Evolutionary conservation across 2,113 vertebrate species (phyloP).

Genomic region (Seriola quinqueradiata): DNA sequence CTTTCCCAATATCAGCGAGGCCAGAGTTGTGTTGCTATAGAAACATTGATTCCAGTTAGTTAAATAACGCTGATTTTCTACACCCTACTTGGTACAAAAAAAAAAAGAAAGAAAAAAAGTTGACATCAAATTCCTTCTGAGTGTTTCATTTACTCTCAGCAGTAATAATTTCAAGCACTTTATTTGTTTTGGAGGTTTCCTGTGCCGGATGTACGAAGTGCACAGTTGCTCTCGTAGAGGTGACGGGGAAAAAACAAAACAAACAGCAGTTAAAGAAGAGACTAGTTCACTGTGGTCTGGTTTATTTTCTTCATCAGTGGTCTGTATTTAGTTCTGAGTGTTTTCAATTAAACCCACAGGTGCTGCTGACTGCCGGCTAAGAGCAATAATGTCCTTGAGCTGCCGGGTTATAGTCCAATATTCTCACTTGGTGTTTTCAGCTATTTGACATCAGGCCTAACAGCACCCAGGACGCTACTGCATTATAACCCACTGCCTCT

Average conservation of each 20-base stretch:
- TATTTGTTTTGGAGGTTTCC: constrained; percentile 19
- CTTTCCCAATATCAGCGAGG: constrained; percentile 62
- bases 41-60: constrained; percentile 64
- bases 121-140: constrained; percentile 37
- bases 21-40: constrained; percentile 69
- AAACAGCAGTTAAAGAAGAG: background rate
- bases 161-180: background rate
- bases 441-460: constrained; percentile 56
- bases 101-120: constrained; percentile 3
- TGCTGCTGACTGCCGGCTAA: constrained; percentile 44
- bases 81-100: constrained; percentile 33
- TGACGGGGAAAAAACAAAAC: background rate
- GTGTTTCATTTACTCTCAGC: constrained; percentile 14
- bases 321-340: constrained; percentile 39
- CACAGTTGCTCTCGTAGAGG: background rate
- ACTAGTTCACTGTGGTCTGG: background rate
- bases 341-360: constrained; percentile 62
- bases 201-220: background rate
- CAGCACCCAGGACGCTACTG: constrained; percentile 56
- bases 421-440: constrained; percentile 35
- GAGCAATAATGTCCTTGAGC: constrained; percentile 60
- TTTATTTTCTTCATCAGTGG: constrained; percentile 19
- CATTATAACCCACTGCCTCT: constrained; percentile 44
- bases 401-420: constrained; percentile 30
- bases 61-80: constrained; percentile 56